Conservation (phyloP, 2,888 invertebrate species). For the Helicoverpa assulta region DNA sequence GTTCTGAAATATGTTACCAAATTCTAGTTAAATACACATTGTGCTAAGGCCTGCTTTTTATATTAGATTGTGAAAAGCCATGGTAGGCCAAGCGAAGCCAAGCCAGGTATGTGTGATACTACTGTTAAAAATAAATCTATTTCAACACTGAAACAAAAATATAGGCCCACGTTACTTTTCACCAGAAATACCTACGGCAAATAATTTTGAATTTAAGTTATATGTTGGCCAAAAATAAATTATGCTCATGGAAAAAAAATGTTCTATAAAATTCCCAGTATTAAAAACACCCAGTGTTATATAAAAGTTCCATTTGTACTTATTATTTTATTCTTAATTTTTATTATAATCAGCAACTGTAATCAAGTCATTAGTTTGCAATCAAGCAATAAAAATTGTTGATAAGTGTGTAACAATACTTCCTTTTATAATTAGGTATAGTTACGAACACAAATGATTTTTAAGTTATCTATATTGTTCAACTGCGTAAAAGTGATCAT, state of each 20-base stretch:
- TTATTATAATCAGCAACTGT: not conserved
- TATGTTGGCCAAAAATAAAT: not conserved
- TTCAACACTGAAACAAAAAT: not conserved
- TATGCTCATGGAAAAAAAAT: not conserved
- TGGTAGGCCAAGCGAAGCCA: too few relatives aligned
- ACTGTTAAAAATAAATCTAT: not conserved
- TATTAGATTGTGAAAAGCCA: not conserved
- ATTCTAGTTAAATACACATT: not conserved
- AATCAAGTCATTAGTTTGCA: conserved; percentile 20
- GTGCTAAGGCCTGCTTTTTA: not conserved
- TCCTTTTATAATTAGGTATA: not conserved
- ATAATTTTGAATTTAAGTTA: not conserved
- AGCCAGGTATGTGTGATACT: not conserved
- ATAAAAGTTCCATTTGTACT: not conserved
- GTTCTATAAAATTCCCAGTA: not conserved
- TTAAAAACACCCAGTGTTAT: not conserved
- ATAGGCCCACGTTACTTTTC: not conserved
- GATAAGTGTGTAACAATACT: not conserved
- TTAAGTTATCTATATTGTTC: not conserved
- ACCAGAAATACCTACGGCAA: not conserved
- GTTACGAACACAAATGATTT: not conserved
- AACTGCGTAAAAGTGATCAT: not conserved
- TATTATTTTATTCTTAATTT: not conserved
- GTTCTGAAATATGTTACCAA: not conserved
- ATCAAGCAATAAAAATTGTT: conserved; percentile 17